Evolutionary conservation across 2,888 invertebrate species (phyloP), one percentile per base, ranked within the genome.

Genomic region (Lacanobia wlatinum): DNA sequence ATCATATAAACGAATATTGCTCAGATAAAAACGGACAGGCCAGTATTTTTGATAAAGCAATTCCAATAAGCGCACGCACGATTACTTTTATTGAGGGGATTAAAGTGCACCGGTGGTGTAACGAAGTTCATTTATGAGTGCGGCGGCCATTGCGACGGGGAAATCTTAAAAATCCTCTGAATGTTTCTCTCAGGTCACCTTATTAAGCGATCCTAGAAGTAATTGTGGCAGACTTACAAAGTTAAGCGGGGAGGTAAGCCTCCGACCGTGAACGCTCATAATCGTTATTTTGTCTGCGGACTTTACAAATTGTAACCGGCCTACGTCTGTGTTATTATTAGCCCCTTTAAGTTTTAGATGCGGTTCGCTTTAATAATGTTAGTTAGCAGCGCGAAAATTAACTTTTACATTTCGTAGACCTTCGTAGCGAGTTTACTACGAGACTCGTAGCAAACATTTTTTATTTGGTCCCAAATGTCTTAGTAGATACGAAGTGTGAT

Each of bases 211-310:
- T 90, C 90, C 88, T 90, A 91, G 92, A 91, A 93, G 93, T 94
- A 94, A 94, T 93, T 93, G 94, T 88, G 94, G 94, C 91, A 93
- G 95, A 94, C 93, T 96, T 95, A 94, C 93, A 92, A 95, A 96
- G 95, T 95, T 95, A 94, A 94, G 91, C 93, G 91, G 92, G 86
- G 88, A 88, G 91, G 92, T 94, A 93, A 95, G 93, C 94, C 93
- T 87, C 87, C 87, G 90, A 87, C 90, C 89, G 87, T 89, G 90
- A 91, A 90, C 86, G 88, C 90, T 92, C 94, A 92, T 95, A 94
- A 95, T 92, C 94, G 93, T 96, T 96, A 96, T 95, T 95, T 94
- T 92, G 96, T 96, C 96, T 96, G 95, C 92, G 90, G 95, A 95
- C 94, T 96, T 94, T 94, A 92, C 92, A 92, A 92, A 94, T 92